Conservation (phyloP, 1,140 invertebrate species). For the Penaeus japonicus region DNA sequence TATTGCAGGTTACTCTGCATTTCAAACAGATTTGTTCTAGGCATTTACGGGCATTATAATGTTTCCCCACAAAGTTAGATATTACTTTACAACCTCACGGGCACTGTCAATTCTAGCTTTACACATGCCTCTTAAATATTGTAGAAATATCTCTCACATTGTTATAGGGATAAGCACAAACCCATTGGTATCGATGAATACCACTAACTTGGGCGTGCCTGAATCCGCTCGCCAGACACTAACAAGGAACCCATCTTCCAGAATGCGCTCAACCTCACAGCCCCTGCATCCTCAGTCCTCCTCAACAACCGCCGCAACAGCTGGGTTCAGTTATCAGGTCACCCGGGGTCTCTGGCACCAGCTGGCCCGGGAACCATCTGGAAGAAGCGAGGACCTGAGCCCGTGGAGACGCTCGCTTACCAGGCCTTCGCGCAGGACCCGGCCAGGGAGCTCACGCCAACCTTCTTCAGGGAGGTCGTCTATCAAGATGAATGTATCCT, state of each 20-base stretch:
- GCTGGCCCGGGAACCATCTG: conserved; percentile 93
- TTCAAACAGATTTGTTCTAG: too few species aligned
- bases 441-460: conserved; percentile 81
- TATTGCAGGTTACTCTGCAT: too few species aligned
- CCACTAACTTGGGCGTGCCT: neutral
- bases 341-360: conserved; percentile 90
- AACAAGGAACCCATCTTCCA: conserved; percentile 67
- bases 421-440: conserved; percentile 80
- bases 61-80: too few species aligned
- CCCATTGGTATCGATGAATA: neutral
- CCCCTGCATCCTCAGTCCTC: conserved; percentile 87
- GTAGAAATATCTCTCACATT: too few species aligned
- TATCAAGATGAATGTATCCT: conserved; percentile 81
- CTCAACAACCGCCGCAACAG: conserved; percentile 78
- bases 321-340: conserved; percentile 87
- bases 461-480: conserved; percentile 85
- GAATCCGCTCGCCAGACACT: neutral
- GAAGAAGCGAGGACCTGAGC: conserved; percentile 77
- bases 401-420: conserved; percentile 76
- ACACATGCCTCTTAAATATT: too few species aligned
- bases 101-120: too few species aligned
- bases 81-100: too few species aligned
- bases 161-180: neutral
- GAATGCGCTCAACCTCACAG: conserved; percentile 92
- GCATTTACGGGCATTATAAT: too few species aligned